Percentiles rank a stretch among this genome's conserved stretches.
phyloP scores from a whole-genome alignment of 37 sponge, comb jelly and placozoan genomes.

The Halichondria panicea region DNA sequence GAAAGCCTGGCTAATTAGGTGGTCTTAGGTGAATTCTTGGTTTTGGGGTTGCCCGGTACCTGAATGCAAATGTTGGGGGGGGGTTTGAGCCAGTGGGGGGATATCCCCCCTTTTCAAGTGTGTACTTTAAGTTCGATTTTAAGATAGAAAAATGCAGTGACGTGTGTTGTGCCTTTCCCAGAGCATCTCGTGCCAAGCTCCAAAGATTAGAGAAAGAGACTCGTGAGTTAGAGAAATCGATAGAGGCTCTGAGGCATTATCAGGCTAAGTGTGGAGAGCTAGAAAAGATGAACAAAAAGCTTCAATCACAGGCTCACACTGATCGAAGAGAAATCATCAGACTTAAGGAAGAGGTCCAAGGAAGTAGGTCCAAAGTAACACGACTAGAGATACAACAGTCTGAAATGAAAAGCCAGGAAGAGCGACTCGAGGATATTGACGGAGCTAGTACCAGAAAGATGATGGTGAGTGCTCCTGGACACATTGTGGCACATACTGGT shows the following conservation, averaged over 20 bases:
- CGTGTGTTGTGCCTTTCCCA: constrained; percentile 3
- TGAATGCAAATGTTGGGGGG: too few relatives aligned
- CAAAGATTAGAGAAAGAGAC: constrained; percentile 83
- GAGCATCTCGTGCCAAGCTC: constrained; percentile 81
- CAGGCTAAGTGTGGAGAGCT: constrained; percentile 81
- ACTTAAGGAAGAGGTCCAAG: constrained; percentile 71
- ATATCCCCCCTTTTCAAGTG: too few relatives aligned
- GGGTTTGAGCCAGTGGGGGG: too few relatives aligned
- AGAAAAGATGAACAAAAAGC: constrained; percentile 72
- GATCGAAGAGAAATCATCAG: constrained; percentile 63
- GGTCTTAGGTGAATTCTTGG: too few relatives aligned
- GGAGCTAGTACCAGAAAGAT: constrained; percentile 46
- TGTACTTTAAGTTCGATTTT: too few relatives aligned
- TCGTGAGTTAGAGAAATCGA: constrained; percentile 72
- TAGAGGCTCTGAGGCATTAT: constrained; percentile 60
- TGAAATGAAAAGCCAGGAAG: constrained; percentile 21
- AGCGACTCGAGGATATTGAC: constrained; percentile 38
- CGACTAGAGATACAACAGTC: constrained; percentile 21
- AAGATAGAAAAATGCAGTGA: too few relatives aligned
- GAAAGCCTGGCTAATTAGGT: too few relatives aligned
- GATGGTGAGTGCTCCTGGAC: constrained; percentile 38
- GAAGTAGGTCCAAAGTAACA: constrained; percentile 32
- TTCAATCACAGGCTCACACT: constrained; percentile 45
- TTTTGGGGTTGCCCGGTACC: too few relatives aligned
- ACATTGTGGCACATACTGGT: too few relatives aligned